phyloP scores from a whole-genome alignment of 2,797 vertebrate species.

The Leptodactylus fallax region DNA sequence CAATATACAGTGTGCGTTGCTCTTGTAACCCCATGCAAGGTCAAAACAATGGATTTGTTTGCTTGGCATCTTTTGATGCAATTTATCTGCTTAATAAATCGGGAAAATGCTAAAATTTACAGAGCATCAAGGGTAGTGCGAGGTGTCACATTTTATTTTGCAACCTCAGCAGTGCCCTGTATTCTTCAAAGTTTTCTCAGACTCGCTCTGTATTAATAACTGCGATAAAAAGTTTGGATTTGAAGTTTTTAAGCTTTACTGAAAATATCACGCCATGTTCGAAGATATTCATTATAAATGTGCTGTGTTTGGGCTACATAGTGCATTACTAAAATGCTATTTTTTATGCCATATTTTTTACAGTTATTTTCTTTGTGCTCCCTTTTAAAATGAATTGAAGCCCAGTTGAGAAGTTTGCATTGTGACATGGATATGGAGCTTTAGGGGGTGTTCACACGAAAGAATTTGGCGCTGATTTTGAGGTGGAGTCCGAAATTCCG shows the following conservation, averaged over 20 bases:
- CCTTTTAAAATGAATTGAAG: too few relatives aligned
- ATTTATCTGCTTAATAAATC: constrained; percentile 55
- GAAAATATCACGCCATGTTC: not conserved
- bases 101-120: constrained; percentile 51
- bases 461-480: too few relatives aligned
- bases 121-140: constrained; percentile 37
- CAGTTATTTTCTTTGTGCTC: too few relatives aligned
- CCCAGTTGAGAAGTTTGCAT: too few relatives aligned
- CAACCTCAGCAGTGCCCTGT: constrained; percentile 24
- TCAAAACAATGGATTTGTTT: constrained; percentile 46
- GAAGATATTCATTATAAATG: not conserved
- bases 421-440: too few relatives aligned
- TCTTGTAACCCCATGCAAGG: constrained; percentile 35
- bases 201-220: not conserved
- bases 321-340: too few relatives aligned
- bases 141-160: constrained; percentile 36
- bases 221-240: not conserved
- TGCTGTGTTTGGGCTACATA: too few relatives aligned
- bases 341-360: too few relatives aligned
- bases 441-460: too few relatives aligned
- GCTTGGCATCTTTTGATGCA: constrained; percentile 40
- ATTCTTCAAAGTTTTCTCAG: not conserved
- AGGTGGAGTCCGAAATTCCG: too few relatives aligned
- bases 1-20: not conserved
- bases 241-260: not conserved